Base-by-base conservation (phyloP, 2,888 invertebrate species). In the Melinaea marsaeus region DNA sequence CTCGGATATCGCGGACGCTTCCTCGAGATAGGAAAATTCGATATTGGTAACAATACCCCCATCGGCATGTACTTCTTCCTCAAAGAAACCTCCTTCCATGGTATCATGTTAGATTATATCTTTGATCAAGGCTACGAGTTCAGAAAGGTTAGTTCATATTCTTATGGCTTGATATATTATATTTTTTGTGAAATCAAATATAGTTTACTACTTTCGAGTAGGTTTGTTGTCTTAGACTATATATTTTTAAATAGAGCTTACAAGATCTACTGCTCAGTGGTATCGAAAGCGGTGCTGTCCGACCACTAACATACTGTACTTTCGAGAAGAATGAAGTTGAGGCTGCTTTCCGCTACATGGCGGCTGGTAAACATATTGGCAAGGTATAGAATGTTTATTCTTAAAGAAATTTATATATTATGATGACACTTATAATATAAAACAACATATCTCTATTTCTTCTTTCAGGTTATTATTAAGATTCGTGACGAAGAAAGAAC, bases 1-100 rank as follows among this genome's bases (percentile, higher is more conserved):
- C 81, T 93, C 13, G 91, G 86, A 34, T 86, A 85, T 75, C 90
- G 92, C 55, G 92, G 95, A 13, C 91, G 95, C 2, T 96, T 95
- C 91, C 87, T 95, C 63, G 95, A 95, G 85, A 95, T 96, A 71
- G 95, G 95, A 70, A 95, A 95, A 83, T 95, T 93, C 74, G 95
- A 95, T 81, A 90, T 95, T 73, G 92, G 93, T 65, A 92, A 92
- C 79, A 94, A 95, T 85, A 93, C 91, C 0, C 84, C 93, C 32
- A 86, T 93, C 55, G 92, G 92, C 60, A 95, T 95, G 95, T 92
- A 94, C 72, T 86, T 94, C 76, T 94, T 95, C 84, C 83, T 94
- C 75, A 79, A 88, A 90, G 82, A 91, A 69, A 88, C 85, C 81
- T 94, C 89, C 69, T 91, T 91, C 86, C 90, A 91, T 75, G 91